These are phyloP conservation scores for Heliconius hortense DNA, from an alignment of 2,888 invertebrate species.

Conservation along the genomic window DNA sequence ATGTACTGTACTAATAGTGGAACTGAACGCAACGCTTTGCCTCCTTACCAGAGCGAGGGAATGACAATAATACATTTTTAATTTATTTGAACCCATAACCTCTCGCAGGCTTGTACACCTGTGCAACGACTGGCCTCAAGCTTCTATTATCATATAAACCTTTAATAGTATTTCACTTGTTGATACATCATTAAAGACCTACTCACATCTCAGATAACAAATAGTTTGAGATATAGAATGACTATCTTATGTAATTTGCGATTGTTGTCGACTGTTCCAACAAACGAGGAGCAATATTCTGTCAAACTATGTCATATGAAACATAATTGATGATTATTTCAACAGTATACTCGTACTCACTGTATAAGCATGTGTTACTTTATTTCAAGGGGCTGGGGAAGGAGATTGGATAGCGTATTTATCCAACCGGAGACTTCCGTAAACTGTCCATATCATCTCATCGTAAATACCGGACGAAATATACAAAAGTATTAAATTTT, in stretches of 20 bases:
- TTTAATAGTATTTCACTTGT: neutral
- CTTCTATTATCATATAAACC: neutral
- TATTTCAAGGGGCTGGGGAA: neutral
- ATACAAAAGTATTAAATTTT: conserved; percentile 14
- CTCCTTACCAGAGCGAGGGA: too few relatives aligned
- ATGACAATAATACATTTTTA: too few relatives aligned
- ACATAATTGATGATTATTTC: neutral
- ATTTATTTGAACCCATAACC: too few relatives aligned
- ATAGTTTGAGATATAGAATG: neutral
- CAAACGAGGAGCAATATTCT: neutral
- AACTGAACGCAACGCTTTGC: too few relatives aligned
- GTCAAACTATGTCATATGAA: neutral
- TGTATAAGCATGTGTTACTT: too few relatives aligned
- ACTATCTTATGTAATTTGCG: neutral
- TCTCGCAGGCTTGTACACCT: too few relatives aligned
- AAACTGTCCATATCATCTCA: conserved; percentile 12
- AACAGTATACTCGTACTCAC: too few relatives aligned
- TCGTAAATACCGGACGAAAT: conserved; percentile 21
- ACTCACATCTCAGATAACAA: conserved; percentile 2
- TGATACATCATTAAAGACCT: conserved; percentile 1
- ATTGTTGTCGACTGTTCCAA: conserved; percentile 4
- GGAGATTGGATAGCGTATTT: neutral
- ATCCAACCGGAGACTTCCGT: neutral
- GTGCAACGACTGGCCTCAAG: too few relatives aligned
- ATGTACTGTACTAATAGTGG: too few relatives aligned